A percentile compares a stretch with the other conserved stretches of the same genome.
phyloP scores from a whole-genome alignment of 2,797 vertebrate genomes.

The Eospalax fontanierii region DNA sequence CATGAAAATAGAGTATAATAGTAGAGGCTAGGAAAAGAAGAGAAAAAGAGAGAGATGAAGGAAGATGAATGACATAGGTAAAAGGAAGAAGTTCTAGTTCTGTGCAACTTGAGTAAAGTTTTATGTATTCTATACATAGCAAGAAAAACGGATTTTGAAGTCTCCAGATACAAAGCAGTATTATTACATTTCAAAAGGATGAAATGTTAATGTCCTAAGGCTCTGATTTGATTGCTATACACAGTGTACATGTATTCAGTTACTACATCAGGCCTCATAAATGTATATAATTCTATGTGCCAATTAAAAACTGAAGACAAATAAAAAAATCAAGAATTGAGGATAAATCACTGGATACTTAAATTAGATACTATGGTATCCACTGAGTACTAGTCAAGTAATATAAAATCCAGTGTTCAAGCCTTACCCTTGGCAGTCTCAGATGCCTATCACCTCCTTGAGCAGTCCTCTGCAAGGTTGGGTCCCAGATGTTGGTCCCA shows the following conservation, averaged over 20 bases:
- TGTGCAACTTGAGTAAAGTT: neutral
- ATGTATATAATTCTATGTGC: neutral
- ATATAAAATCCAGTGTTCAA: neutral
- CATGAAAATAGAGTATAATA: neutral
- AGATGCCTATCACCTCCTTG: neutral
- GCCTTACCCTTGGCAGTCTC: neutral
- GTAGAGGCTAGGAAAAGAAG: neutral
- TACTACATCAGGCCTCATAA: neutral
- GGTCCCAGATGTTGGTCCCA: neutral
- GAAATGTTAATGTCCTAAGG: neutral
- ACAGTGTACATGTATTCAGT: neutral
- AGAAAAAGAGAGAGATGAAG: neutral
- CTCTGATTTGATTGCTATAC: neutral
- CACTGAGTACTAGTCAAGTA: constrained; percentile 37
- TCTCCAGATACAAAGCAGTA: neutral
- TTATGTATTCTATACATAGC: too few species aligned
- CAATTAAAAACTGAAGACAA: constrained; percentile 85
- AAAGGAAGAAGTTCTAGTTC: neutral
- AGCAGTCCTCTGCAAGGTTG: neutral
- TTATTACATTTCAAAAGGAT: neutral
- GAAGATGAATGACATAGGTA: neutral
- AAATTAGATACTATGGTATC: neutral
- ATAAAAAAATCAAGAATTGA: constrained; percentile 88
- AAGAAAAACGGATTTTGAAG: neutral
- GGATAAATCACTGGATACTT: constrained; percentile 88